Evolutionary conservation across 2,113 vertebrate genomes (phyloP).

Genomic region (Todiramphus chloris): DNA sequence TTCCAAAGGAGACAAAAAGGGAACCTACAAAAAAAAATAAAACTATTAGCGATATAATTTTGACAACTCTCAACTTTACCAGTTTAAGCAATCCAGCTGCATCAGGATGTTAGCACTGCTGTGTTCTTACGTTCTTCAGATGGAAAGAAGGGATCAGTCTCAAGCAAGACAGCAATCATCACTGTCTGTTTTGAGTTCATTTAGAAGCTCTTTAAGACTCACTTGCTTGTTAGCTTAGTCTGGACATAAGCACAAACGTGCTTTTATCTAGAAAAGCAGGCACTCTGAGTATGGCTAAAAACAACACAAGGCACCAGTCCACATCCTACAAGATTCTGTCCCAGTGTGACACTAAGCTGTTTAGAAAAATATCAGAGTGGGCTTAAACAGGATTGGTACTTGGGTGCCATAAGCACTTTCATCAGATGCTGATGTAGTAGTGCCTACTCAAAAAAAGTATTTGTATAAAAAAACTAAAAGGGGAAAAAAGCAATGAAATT

Average conservation of each 20-base stretch:
- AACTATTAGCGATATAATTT: neutral
- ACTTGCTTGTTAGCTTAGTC: neutral
- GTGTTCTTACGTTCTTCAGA: neutral
- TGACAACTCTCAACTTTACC: neutral
- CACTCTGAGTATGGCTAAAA: neutral
- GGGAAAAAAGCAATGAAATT: neutral
- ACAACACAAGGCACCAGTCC: neutral
- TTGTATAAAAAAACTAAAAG: neutral
- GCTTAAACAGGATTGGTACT: neutral
- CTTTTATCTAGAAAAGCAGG: neutral
- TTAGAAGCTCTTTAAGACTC: neutral
- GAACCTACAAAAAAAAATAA: conserved; percentile 79
- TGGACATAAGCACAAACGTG: neutral
- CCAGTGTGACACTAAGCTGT: neutral
- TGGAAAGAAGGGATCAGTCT: neutral
- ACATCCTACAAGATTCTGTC: neutral
- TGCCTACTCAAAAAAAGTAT: neutral
- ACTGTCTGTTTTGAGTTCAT: neutral
- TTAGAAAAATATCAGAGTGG: neutral
- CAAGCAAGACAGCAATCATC: neutral
- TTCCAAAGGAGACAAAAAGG: conserved; percentile 92
- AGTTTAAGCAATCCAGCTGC: neutral
- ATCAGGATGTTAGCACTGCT: neutral
- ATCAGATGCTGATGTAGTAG: neutral
- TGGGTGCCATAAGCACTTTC: neutral